These are phyloP conservation scores for Chironomus riparius DNA, from an alignment of 2,888 invertebrate genomes.

Conservation along the genomic window DNA sequence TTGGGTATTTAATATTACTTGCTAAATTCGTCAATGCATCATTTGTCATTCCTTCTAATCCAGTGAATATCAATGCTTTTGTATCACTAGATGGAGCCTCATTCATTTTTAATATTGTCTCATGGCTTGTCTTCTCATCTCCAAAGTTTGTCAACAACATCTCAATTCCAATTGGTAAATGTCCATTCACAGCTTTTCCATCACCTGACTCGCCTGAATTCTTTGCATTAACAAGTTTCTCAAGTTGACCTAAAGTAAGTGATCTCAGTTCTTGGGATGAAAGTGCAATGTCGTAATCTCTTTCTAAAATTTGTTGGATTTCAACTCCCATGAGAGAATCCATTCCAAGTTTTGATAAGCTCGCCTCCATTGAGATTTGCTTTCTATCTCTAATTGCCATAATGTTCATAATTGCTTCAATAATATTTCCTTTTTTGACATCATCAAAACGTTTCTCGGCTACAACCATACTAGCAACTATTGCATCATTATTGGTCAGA, in stretches of 20 bases:
- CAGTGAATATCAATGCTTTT: conserved; percentile 51
- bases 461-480: conserved; percentile 55
- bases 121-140: conserved; percentile 44
- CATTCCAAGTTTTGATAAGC: conserved; percentile 78
- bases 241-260: conserved; percentile 49
- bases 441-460: conserved; percentile 49
- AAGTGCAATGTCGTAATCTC: conserved; percentile 72
- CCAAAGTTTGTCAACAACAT: conserved; percentile 46
- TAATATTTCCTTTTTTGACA: conserved; percentile 36
- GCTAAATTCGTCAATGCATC: conserved; percentile 39
- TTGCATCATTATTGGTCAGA: conserved; percentile 46
- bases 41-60: conserved; percentile 56
- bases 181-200: background rate
- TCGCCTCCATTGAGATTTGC: conserved; percentile 53
- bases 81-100: conserved; percentile 33
- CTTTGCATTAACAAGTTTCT: conserved; percentile 14
- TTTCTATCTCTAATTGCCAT: conserved; percentile 44
- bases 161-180: conserved; percentile 30
- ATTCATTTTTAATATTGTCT: conserved; percentile 47
- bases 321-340: conserved; percentile 92
- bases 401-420: conserved; percentile 22
- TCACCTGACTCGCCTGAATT: background rate
- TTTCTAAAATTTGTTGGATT: conserved; percentile 79
- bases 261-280: conserved; percentile 71
- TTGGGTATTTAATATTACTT: conserved; percentile 32